A percentile compares a stretch with the other conserved stretches of the same genome.
Conservation (phyloP, 2,888 invertebrate genomes). For the Patella ulyssiponensis region DNA sequence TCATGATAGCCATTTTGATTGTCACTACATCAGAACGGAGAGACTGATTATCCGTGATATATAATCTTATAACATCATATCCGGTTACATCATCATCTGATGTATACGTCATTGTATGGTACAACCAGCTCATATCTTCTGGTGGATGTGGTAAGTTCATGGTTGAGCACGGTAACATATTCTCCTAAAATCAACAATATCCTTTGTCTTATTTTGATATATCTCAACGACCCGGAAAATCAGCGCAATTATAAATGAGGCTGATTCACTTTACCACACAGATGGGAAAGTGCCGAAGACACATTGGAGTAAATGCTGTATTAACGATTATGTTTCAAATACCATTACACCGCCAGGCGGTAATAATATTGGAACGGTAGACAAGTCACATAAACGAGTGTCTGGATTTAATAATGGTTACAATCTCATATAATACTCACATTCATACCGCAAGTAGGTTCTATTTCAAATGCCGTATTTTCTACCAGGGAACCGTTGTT, state of each 20-base stretch:
- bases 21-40: constrained; percentile 36
- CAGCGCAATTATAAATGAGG: too few relatives aligned
- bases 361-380: too few relatives aligned
- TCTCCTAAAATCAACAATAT: not conserved
- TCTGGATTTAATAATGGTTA: too few relatives aligned
- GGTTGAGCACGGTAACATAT: constrained; percentile 21
- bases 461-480: not conserved
- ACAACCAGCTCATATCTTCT: constrained; percentile 27
- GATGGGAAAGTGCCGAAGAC: too few relatives aligned
- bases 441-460: too few relatives aligned
- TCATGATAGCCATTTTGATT: constrained; percentile 31
- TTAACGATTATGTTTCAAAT: too few relatives aligned
- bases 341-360: too few relatives aligned
- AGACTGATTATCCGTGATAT: constrained; percentile 27
- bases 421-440: too few relatives aligned
- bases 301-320: too few relatives aligned
- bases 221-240: too few relatives aligned
- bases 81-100: constrained; percentile 27
- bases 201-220: not conserved
- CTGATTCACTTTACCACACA: too few relatives aligned
- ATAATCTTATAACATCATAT: constrained; percentile 31
- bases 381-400: too few relatives aligned
- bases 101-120: constrained; percentile 28
- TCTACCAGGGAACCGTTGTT: constrained; percentile 4
- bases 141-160: constrained; percentile 19